These are phyloP conservation scores for Psephotus haematonotus DNA, from an alignment of 2,113 vertebrate genomes.

Conservation along the genomic window DNA sequence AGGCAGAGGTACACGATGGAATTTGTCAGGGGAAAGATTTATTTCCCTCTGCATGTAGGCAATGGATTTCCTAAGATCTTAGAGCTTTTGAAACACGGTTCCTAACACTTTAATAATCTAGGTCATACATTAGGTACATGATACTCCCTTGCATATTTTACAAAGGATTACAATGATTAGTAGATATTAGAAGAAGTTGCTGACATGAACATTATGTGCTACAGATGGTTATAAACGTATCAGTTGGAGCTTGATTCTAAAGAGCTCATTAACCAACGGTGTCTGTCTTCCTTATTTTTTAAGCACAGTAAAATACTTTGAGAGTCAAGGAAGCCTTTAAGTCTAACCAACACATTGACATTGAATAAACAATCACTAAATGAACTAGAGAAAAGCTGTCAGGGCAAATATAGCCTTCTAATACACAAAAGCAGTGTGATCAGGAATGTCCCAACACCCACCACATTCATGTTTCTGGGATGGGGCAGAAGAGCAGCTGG, in stretches of 20 bases:
- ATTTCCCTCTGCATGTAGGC: background rate
- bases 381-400: background rate
- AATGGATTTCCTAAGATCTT: background rate
- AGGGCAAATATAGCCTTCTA: background rate
- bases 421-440: background rate
- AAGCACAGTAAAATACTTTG: background rate
- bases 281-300: background rate
- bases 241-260: background rate
- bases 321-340: background rate
- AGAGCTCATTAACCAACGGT: background rate
- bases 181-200: background rate
- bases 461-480: background rate
- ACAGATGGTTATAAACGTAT: background rate
- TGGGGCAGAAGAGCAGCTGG: background rate
- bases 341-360: background rate
- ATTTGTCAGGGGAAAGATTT: background rate
- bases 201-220: background rate
- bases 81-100: background rate
- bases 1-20: background rate
- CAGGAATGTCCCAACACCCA: background rate
- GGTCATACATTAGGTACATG: background rate
- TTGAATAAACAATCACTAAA: background rate
- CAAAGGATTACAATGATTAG: slow-evolving; percentile 1
- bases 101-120: background rate
- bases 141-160: background rate